These are phyloP conservation scores for Megalops atlanticus DNA, from an alignment of 2,113 vertebrate species.

Conservation along the genomic window DNA sequence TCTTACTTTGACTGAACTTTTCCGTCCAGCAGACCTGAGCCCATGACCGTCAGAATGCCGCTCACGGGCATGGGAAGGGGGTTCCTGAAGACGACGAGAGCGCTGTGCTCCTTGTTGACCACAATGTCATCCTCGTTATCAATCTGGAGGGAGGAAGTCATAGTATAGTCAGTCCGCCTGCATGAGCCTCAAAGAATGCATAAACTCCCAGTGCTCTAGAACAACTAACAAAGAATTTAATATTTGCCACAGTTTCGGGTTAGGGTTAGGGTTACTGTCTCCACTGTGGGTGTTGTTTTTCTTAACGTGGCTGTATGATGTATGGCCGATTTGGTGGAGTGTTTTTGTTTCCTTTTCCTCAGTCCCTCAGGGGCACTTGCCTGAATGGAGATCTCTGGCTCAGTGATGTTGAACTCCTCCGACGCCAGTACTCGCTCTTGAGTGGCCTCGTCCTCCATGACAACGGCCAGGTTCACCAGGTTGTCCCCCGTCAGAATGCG, in stretches of 20 bases:
- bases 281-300: background rate
- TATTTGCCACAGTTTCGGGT: too few species aligned
- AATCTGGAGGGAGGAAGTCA: constrained; percentile 50
- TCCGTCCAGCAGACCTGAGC: constrained; percentile 56
- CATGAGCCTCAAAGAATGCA: background rate
- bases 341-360: background rate
- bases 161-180: background rate
- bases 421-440: constrained; percentile 55
- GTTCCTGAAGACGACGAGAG: constrained; percentile 62
- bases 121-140: constrained; percentile 39
- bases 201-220: too few species aligned
- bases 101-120: constrained; percentile 37
- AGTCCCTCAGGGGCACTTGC: constrained; percentile 37
- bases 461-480: constrained; percentile 70
- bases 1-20: constrained; percentile 57
- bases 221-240: too few species aligned
- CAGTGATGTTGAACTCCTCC: constrained; percentile 69
- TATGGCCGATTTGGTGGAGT: background rate
- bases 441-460: constrained; percentile 59
- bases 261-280: too few species aligned
- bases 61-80: constrained; percentile 53
- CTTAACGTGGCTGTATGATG: background rate
- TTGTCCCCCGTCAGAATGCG: constrained; percentile 47
- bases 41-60: constrained; percentile 56
- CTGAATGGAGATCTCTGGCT: constrained; percentile 59